Percentiles rank a stretch among this genome's conserved stretches.
These are phyloP conservation scores for Paedocypris micromegethes DNA, from an alignment of 2,797 vertebrate species.

Conservation along the genomic window DNA sequence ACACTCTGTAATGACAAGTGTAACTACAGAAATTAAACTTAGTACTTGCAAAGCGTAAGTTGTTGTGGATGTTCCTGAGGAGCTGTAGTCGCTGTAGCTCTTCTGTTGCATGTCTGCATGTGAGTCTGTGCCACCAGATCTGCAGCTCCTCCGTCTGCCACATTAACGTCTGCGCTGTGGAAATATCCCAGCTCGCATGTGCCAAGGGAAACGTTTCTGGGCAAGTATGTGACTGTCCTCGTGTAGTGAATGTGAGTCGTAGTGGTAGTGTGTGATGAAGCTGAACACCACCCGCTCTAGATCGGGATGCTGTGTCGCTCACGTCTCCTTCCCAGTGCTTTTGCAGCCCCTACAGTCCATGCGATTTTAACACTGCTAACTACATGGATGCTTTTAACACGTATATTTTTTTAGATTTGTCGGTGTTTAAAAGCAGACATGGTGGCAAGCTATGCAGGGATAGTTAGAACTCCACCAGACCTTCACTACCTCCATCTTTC, in stretches of 20 bases:
- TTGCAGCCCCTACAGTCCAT: neutral
- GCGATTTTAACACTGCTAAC: no score
- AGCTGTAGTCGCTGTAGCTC: constrained; percentile 19
- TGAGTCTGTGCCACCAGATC: constrained; percentile 6
- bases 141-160: constrained; percentile 3
- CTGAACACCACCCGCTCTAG: constrained; percentile 16
- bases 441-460: no score
- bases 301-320: constrained; percentile 20
- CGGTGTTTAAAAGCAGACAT: no score
- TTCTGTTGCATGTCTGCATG: constrained; percentile 33
- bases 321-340: constrained; percentile 11
- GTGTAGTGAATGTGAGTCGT: constrained; percentile 30
- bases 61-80: constrained; percentile 28
- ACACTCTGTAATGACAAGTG: constrained; percentile 31
- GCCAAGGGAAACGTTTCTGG: constrained; percentile 47
- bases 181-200: constrained; percentile 28
- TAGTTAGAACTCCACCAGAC: no score
- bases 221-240: constrained; percentile 43
- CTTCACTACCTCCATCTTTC: neutral
- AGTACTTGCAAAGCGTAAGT: constrained; percentile 68
- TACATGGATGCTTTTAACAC: no score
- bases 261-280: constrained; percentile 26
- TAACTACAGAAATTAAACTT: constrained; percentile 55
- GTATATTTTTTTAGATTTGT: no score
- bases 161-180: constrained; percentile 16